These are phyloP conservation scores for Andrena bucephala DNA, from an alignment of 2,888 invertebrate genomes.

Conservation along the genomic window DNA sequence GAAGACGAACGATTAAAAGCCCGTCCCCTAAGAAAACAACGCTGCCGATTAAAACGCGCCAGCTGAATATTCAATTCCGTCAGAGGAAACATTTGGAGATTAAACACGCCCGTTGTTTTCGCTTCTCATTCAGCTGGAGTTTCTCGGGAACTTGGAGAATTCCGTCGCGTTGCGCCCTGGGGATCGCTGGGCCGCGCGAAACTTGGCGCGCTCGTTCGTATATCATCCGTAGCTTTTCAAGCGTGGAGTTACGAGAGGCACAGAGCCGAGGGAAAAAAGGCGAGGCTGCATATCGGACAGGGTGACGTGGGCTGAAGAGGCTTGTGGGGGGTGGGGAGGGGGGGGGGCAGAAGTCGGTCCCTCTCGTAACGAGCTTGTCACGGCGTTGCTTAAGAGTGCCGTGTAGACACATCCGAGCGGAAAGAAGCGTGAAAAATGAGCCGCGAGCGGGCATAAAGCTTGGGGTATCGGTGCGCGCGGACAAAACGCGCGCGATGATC, in stretches of 20 bases:
- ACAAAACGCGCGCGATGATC: constrained; percentile 69
- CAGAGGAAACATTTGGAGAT: neutral
- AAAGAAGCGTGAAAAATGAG: constrained; percentile 74
- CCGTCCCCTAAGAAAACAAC: neutral
- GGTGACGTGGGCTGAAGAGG: neutral
- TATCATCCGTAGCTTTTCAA: constrained; percentile 11
- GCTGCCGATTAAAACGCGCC: neutral
- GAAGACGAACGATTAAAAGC: neutral
- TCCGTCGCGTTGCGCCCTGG: neutral
- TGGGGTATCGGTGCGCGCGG: constrained; percentile 56
- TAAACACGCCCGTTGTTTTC: neutral
- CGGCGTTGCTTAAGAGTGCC: constrained; percentile 66
- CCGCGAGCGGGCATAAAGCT: constrained; percentile 55
- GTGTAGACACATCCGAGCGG: constrained; percentile 65
- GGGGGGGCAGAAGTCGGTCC: constrained; percentile 42
- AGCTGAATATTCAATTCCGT: constrained; percentile 5
- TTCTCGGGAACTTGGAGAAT: neutral
- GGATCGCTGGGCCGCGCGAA: neutral
- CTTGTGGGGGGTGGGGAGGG: neutral
- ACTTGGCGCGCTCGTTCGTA: constrained; percentile 7
- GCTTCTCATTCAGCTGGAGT: neutral
- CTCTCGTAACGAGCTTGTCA: constrained; percentile 68
- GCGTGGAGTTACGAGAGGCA: neutral
- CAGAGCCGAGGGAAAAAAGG: neutral
- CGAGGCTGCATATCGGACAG: constrained; percentile 8